Evolutionary conservation across 1,140 invertebrate species (phyloP).

Genomic region (Parapsyche elsis): DNA sequence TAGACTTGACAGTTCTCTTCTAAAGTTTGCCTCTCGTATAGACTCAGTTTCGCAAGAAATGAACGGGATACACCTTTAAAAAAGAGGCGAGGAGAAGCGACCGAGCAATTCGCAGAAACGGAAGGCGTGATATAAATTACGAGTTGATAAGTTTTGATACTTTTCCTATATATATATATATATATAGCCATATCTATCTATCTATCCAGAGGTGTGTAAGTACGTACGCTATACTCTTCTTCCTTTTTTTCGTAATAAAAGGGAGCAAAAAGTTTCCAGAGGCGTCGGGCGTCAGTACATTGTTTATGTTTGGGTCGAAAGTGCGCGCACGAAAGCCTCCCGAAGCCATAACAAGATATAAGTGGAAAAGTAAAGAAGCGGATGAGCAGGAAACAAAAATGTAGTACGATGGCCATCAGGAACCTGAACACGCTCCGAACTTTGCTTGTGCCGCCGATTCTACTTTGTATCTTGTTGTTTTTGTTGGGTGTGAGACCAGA

Average conservation of each 20-base stretch:
- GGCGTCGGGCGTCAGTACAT: constrained; percentile 44
- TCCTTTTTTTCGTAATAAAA: constrained; percentile 35
- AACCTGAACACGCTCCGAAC: constrained; percentile 54
- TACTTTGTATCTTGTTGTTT: constrained; percentile 55
- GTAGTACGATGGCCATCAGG: constrained; percentile 50
- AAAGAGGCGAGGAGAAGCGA: background rate
- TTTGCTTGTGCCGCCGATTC: constrained; percentile 53
- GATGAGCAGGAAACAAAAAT: constrained; percentile 44
- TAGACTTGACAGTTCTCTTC: background rate
- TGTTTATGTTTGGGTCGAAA: constrained; percentile 51
- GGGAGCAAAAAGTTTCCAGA: constrained; percentile 51
- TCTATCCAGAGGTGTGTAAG: background rate
- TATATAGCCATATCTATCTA: no score
- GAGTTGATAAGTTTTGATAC: constrained; percentile 42
- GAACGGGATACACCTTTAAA: background rate
- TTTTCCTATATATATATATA: background rate
- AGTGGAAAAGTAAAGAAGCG: constrained; percentile 53
- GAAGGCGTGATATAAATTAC: constrained; percentile 44
- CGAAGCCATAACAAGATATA: constrained; percentile 55
- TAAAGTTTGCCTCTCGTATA: background rate
- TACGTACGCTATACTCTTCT: background rate
- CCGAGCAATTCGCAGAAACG: constrained; percentile 14
- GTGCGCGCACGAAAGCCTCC: constrained; percentile 47
- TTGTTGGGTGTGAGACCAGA: constrained; percentile 43
- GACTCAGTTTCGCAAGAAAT: background rate